These are phyloP conservation scores for Diglossa cyanea DNA, from an alignment of 2,797 vertebrate genomes.

Conservation along the genomic window DNA sequence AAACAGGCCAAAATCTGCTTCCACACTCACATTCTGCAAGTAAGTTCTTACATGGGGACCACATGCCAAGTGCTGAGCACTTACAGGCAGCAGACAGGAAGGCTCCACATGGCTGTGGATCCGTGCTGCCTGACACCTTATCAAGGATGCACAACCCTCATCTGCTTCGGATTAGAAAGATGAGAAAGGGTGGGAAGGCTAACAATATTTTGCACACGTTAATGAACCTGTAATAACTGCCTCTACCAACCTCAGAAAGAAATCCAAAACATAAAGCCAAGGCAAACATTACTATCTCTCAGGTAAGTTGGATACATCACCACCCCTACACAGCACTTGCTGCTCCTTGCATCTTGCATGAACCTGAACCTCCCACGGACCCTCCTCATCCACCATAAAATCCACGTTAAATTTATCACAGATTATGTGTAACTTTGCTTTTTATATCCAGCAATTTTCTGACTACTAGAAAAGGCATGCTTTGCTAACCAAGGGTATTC, in stretches of 20 bases:
- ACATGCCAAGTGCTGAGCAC: not conserved
- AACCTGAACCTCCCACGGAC: not conserved
- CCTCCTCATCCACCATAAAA: not conserved
- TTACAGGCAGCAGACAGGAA: not conserved
- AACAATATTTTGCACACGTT: not conserved
- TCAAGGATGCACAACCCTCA: not conserved
- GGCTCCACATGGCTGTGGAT: not conserved
- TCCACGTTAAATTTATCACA: not conserved
- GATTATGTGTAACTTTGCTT: not conserved
- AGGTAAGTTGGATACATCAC: not conserved
- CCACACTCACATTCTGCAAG: not conserved
- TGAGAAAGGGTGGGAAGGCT: not conserved
- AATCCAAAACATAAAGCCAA: not conserved
- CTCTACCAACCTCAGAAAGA: not conserved
- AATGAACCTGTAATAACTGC: not conserved
- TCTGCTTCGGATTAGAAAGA: not conserved
- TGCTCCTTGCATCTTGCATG: not conserved
- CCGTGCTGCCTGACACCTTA: not conserved
- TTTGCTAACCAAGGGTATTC: not conserved
- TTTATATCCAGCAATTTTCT: not conserved
- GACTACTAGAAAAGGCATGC: not conserved
- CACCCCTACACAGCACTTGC: not conserved
- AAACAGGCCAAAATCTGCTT: not conserved
- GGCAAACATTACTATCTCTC: not conserved
- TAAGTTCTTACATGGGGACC: not conserved